Evolutionary conservation across 2,797 vertebrate species (phyloP), one percentile per base, ranked within the genome.

Genomic region (Gadopsis bispinosus): DNA sequence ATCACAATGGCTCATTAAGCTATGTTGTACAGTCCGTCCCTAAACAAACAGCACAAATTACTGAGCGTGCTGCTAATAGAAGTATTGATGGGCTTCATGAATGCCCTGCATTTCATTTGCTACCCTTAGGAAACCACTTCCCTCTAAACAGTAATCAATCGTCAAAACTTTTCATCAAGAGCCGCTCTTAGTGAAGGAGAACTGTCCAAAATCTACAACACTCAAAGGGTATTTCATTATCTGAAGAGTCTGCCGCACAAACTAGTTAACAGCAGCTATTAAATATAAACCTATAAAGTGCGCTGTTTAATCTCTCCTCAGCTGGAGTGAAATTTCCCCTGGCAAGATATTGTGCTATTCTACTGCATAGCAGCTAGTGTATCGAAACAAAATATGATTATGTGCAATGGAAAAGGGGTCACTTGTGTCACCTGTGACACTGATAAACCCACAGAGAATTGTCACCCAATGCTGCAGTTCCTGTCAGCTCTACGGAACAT

Each of bases 31-130:
- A 81, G 47, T 48, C 29, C 2, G 45, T 54, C 56, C 47, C 72
- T 64, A 67, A 89, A 85, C 81, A 84, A 91, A 86, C 56, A 48
- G 4, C 58, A 60, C 45, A 78, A 35, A 81, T 84, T 35, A 80
- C 60, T 45, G 48, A 20, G 39, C 31, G 17, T 17, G 39, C 53
- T 50, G 53, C 66, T 69, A 72, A 83, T 62, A 75, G 76, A 75
- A 37, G 67, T 78, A 83, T 84, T 70, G 78, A 87, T 72, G 50
- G 69, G 59, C 63, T 20, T 73, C 4, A 39, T 61, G 20, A 80
- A 51, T 64, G 43, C 50, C 69, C 70, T 79, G 75, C 55, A 54
- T 83, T 89, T 78, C n/a, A 73, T 66, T 83, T 74, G 31, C 55
- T 61, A 48, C 56, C 69, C 66, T 85, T 56, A 81, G 20, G 13